phyloP scores from a whole-genome alignment of 2,113 vertebrate genomes.

The Xyliphius kryptos region DNA sequence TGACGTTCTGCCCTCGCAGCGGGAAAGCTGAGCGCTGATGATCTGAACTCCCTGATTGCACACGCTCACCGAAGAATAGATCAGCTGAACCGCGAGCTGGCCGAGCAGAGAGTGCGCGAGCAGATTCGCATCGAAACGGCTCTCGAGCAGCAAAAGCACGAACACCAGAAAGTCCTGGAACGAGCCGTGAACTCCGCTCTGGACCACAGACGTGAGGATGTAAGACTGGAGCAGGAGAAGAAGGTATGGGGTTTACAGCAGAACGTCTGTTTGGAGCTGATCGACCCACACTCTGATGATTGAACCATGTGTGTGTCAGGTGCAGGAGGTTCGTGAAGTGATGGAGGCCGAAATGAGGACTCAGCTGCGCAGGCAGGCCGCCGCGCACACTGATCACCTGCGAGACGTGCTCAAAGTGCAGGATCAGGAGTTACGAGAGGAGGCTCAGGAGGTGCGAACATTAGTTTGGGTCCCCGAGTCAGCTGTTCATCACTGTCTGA shows the following conservation, averaged over 20 bases:
- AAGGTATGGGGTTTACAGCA: conserved; percentile 65
- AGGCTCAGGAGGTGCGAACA: conserved; percentile 76
- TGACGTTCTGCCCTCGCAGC: conserved; percentile 56
- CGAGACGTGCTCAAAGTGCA: conserved; percentile 86
- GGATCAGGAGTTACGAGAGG: conserved; percentile 79
- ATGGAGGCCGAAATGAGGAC: conserved; percentile 97
- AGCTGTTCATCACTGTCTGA: no score
- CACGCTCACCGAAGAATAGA: conserved; percentile 93
- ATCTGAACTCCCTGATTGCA: conserved; percentile 88
- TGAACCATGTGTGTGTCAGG: conserved; percentile 54
- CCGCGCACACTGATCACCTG: conserved; percentile 90
- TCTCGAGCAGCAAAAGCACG: conserved; percentile 81
- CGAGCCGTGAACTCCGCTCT: conserved; percentile 69
- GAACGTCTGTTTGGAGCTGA: no score
- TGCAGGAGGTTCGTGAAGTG: conserved; percentile 82
- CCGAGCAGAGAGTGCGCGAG: conserved; percentile 81
- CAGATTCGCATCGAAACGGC: conserved; percentile 81
- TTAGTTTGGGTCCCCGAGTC: no score
- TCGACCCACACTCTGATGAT: no score
- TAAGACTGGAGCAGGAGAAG: conserved; percentile 77
- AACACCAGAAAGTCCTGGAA: conserved; percentile 74
- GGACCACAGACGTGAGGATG: conserved; percentile 72
- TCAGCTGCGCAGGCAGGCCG: conserved; percentile 89
- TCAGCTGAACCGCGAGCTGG: conserved; percentile 83
- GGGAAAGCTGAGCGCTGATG: conserved; percentile 76